Evolutionary conservation across 2,113 vertebrate species (phyloP), one percentile per base, ranked within the genome.

Genomic region (Silurus asotus): DNA sequence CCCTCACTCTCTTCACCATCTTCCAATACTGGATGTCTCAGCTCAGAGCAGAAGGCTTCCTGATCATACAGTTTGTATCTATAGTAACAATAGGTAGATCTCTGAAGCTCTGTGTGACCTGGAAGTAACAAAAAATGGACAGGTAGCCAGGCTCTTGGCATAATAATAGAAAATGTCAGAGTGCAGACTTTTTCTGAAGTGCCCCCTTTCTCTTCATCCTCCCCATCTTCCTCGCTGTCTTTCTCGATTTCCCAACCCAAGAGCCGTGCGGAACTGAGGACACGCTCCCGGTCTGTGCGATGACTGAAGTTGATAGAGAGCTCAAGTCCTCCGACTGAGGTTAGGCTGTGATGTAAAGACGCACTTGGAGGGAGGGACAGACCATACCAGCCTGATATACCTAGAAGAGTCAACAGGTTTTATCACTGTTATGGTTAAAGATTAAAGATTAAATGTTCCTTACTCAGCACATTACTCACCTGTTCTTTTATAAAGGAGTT

Each of bases 351-450:
- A 87, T 3, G 92, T n/a, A 86, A 88, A 0, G 94, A 83, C 79
- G 48, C 11, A 9, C 94, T 93, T 49, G 92, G 92, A 2, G 95
- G 83, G 0, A 92, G 76, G 48, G 93, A 91, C 20, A 99, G 84
- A 0, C 96, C 95, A 93, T 94, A 98, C 98, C 98, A 99, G 88
- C 98, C 98, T 45, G 94, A 94, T 80, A 99, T 95, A 20, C 98
- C 98, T 99, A 56, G 56, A 53, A 53, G n/a, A 53, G 6, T 6
- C 20, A 51, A 5, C 49, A 76, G 49, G 5, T 53, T 76, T 53
- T 53, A 25, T 19, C 28, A 58, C 10, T 51, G 15, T 53, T 55
- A 81, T 25, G 17, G 20, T 51, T n/a, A n/a, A 79, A 72, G 15
- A 55, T 25, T 51, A 45, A 64, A 67, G 0, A 37, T 79, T 28